Base-by-base conservation (phyloP, 2,113 vertebrate species). In the Clarias batrachus region DNA sequence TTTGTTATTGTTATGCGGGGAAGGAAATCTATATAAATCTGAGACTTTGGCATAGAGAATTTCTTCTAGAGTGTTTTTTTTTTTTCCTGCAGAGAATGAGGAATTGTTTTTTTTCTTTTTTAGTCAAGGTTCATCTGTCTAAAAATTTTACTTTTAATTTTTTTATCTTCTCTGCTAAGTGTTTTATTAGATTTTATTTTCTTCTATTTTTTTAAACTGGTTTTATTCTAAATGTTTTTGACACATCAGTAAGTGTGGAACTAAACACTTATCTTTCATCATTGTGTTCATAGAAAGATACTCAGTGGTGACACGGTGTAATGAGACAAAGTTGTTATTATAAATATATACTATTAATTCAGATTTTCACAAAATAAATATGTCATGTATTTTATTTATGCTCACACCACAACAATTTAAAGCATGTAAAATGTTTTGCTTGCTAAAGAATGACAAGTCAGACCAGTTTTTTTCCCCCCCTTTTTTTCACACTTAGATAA, bases 1-100 rank as follows among this genome's bases (percentile, higher is more conserved):
- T 90, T 89, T 91, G 77, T 93, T 90, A 89, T 85, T 86, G 78
- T 91, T 88, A 82, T 87, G 41, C 87, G 87, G n/a, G 76, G 82
- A 76, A 68, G 87, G 84, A 88, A 82, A 91, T 86, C 87, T 79
- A 62, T 87, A 86, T 87, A 91, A 90, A 91, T 82, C 41, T 83
- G 87, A 84, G 87, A 76, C 63, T 87, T 85, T 86, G 84, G 25
- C 87, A 86, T 84, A 70, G 81, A 88, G 85, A 62, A 90, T 85
- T 89, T 87, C 92, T 59, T 87, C 71, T 48, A 12, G 84, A 85
- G 86, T 48, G 71, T 0, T 81, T 76, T 81, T 41, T 41, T 37
- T 41, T 54, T 16, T 14, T n/a, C 11, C 11, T 71, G 54, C 57
- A 19, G 83, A 89, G 25, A 86, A 88, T 91, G 85, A 92, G 91